Conservation (phyloP, 2,888 invertebrate genomes). For the Abrostola triplasia region DNA sequence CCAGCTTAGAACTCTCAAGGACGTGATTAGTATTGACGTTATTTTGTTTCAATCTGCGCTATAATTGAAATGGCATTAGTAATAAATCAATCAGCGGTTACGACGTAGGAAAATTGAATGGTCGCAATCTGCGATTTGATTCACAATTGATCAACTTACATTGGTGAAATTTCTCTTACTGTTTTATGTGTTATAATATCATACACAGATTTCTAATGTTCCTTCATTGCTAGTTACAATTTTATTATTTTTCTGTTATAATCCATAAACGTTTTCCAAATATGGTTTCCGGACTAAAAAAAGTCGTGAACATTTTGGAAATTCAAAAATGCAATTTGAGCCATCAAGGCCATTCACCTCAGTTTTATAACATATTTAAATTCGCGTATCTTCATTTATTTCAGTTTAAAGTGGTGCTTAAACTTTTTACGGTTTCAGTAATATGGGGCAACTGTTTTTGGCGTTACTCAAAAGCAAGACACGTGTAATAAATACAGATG, state of each 20-base stretch:
- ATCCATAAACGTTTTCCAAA: neutral
- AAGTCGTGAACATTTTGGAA: neutral
- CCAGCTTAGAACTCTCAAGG: slow-evolving; percentile 45
- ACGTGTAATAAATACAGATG: slow-evolving; percentile 29
- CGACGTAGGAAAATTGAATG: slow-evolving; percentile 3
- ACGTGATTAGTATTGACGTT: slow-evolving; percentile 48
- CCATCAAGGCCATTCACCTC: slow-evolving; percentile 34
- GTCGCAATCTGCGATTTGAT: neutral
- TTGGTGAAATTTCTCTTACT: neutral
- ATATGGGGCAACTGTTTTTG: slow-evolving; percentile 29
- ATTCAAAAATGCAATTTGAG: slow-evolving; percentile 10
- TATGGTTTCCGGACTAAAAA: neutral
- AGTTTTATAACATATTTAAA: slow-evolving; percentile 28
- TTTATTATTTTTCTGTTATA: neutral
- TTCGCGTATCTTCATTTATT: slow-evolving; percentile 48
- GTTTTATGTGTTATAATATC: neutral
- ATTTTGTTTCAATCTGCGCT: slow-evolving; percentile 31
- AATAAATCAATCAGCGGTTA: slow-evolving; percentile 18
- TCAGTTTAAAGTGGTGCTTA: slow-evolving; percentile 38
- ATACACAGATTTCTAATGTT: neutral
- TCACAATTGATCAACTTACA: neutral
- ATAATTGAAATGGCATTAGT: slow-evolving; percentile 37
- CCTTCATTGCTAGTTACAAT: neutral
- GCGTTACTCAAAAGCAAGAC: slow-evolving; percentile 29
- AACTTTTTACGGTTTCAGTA: slow-evolving; percentile 35